Conservation (phyloP, 2,113 vertebrate genomes). For the Stigmatopora nigra region DNA sequence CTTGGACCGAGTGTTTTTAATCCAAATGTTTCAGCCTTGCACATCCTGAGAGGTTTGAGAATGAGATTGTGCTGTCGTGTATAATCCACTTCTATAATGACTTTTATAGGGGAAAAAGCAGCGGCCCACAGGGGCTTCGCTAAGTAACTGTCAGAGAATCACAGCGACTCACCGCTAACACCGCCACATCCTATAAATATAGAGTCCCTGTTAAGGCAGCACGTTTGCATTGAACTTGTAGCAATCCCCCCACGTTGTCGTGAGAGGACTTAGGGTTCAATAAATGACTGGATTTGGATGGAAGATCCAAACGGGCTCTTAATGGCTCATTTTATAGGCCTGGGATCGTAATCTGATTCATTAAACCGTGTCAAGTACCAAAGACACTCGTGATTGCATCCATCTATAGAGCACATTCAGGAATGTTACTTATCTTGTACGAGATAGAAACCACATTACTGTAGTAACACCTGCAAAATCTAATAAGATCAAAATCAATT, state of each 20-base stretch:
- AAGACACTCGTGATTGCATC: background rate
- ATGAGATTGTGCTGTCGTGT: constrained; percentile 56
- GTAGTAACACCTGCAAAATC: background rate
- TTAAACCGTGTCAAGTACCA: background rate
- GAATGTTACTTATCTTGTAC: background rate
- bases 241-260: background rate
- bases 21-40: constrained; percentile 35
- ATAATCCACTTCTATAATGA: constrained; percentile 63
- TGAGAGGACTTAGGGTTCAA: background rate
- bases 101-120: constrained; percentile 51
- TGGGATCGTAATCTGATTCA: background rate
- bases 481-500: background rate
- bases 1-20: constrained; percentile 38
- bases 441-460: background rate
- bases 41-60: constrained; percentile 48
- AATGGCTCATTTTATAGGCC: background rate
- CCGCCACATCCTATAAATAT: constrained; percentile 47
- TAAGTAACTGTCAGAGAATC: constrained; percentile 55
- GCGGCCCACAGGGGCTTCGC: constrained; percentile 42
- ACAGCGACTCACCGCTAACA: constrained; percentile 35
- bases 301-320: constrained; percentile 16
- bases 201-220: constrained; percentile 25
- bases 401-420: background rate
- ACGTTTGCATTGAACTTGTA: constrained; percentile 11
- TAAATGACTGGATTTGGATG: constrained; percentile 7